These are phyloP conservation scores for Trimorus sp. DNA, from an alignment of 2,888 invertebrate genomes.

Conservation along the genomic window DNA sequence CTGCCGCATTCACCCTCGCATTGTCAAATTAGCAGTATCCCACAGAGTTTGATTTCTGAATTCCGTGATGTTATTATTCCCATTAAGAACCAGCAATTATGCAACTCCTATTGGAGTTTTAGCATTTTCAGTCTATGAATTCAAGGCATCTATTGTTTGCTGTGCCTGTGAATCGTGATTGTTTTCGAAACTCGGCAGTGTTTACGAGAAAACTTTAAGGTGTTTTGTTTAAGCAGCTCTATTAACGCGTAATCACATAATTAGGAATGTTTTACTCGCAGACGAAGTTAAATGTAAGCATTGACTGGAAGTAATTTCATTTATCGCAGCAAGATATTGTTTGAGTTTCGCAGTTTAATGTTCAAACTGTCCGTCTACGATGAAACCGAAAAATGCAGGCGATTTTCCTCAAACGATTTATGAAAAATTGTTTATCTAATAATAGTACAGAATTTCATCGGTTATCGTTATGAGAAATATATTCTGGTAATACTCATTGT, in stretches of 20 bases:
- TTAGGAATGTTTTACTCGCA: constrained; percentile 51
- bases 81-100: constrained; percentile 37
- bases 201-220: constrained; percentile 50
- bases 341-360: constrained; percentile 41
- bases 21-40: not conserved
- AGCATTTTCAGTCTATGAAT: constrained; percentile 48
- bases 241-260: constrained; percentile 59
- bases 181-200: constrained; percentile 42
- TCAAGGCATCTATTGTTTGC: constrained; percentile 47
- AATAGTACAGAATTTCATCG: too few species aligned
- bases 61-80: constrained; percentile 29
- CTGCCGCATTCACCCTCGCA: too few species aligned
- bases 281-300: constrained; percentile 52
- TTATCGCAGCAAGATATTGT: constrained; percentile 46
- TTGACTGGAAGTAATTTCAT: constrained; percentile 54
- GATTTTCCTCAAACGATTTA: too few species aligned
- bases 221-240: constrained; percentile 52
- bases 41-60: constrained; percentile 21
- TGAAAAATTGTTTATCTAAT: too few species aligned
- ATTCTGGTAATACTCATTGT: too few species aligned
- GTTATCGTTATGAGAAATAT: too few species aligned
- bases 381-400: constrained; percentile 8
- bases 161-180: constrained; percentile 50
- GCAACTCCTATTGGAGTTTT: constrained; percentile 46
- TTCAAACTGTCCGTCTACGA: constrained; percentile 15